phyloP scores from a whole-genome alignment of 2,113 vertebrate genomes.

The Pluvianellus socialis region DNA sequence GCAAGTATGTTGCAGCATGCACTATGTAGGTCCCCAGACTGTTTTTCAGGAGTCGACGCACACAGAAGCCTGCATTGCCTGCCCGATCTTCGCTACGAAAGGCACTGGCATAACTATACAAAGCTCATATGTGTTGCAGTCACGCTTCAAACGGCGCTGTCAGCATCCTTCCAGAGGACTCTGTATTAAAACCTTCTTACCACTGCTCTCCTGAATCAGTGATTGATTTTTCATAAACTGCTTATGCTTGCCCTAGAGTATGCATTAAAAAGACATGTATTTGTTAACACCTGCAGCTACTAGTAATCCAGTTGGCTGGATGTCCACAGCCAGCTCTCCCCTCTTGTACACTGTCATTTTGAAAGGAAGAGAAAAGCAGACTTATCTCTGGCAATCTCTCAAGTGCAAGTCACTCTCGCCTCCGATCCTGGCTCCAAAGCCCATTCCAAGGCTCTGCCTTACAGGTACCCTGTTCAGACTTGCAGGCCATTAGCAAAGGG shows the following conservation, averaged over 20 bases:
- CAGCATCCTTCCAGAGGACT: neutral
- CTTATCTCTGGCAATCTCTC: slow-evolving; percentile 66
- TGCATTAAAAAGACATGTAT: neutral
- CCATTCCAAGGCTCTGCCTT: slow-evolving; percentile 37
- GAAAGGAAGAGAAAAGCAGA: slow-evolving; percentile 34
- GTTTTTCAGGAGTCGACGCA: neutral
- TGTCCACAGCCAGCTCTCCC: neutral
- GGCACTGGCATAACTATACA: neutral
- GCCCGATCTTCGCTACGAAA: neutral
- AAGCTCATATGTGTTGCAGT: neutral
- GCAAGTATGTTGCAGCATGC: neutral
- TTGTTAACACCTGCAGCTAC: slow-evolving; percentile 36
- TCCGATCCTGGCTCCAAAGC: slow-evolving; percentile 9
- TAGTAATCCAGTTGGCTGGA: neutral
- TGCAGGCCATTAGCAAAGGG: slow-evolving; percentile 43
- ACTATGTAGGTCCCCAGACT: neutral
- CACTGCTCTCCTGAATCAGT: neutral
- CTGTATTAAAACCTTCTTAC: neutral
- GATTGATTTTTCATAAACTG: neutral
- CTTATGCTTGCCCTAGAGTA: neutral
- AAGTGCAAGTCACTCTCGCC: neutral
- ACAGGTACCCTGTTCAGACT: slow-evolving; percentile 67
- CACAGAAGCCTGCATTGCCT: neutral
- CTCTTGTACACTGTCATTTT: neutral
- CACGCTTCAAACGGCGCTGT: neutral